A percentile compares a stretch with the other conserved stretches of the same genome.
Conservation (phyloP, 2,888 invertebrate species). For the Aporophyla lueneburgensis region DNA sequence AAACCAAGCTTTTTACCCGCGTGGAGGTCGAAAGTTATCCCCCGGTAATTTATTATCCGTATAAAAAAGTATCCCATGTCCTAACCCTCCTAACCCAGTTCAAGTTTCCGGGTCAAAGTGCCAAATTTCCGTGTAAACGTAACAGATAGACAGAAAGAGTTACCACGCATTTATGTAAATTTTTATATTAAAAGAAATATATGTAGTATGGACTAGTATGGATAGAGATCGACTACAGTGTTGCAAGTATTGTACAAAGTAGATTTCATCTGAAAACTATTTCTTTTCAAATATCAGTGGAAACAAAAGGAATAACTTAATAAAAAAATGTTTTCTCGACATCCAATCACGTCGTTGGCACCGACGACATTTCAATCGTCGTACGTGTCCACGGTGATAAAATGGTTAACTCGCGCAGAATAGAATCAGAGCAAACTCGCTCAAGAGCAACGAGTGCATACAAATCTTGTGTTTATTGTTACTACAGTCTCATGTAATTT, state of each 20-base stretch:
- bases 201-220: too few species aligned
- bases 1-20: too few species aligned
- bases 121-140: not conserved
- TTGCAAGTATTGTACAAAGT: not conserved
- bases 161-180: not conserved
- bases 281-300: not conserved
- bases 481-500: not conserved
- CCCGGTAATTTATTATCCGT: too few species aligned
- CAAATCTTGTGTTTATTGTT: constrained; percentile 15
- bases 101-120: not conserved
- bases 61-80: too few species aligned
- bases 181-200: not conserved
- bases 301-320: constrained; percentile 29
- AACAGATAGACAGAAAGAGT: not conserved
- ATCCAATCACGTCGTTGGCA: constrained; percentile 40
- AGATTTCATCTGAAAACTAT: constrained; percentile 7
- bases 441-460: constrained; percentile 23
- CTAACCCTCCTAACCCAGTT: too few species aligned
- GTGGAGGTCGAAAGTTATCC: not conserved
- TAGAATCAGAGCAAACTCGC: constrained; percentile 6
- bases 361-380: constrained; percentile 46
- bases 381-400: constrained; percentile 26
- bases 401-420: constrained; percentile 19
- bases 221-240: not conserved
- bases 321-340: constrained; percentile 24